These are phyloP conservation scores for Herminia tarsipennalis DNA, from an alignment of 2,888 invertebrate species.

Conservation along the genomic window DNA sequence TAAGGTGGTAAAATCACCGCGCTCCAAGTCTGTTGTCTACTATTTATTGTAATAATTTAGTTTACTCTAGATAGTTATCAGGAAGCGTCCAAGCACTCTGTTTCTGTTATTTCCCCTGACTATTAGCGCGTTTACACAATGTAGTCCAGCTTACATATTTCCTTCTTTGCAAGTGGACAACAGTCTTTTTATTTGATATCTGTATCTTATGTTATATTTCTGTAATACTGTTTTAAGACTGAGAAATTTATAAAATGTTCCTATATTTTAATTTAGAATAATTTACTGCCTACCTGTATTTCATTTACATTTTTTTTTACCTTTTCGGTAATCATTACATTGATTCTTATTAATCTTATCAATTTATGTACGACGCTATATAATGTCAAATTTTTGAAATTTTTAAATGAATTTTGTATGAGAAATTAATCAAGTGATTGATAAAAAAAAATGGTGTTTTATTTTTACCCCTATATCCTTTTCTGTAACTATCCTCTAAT, in stretches of 20 bases:
- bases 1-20: constrained; percentile 82
- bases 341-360: constrained; percentile 80
- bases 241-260: constrained; percentile 81
- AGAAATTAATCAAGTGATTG: constrained; percentile 84
- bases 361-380: constrained; percentile 84
- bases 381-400: constrained; percentile 84
- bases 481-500: not conserved
- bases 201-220: constrained; percentile 73
- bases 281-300: constrained; percentile 79
- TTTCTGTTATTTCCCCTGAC: constrained; percentile 20
- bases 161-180: constrained; percentile 65
- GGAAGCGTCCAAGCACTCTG: constrained; percentile 37
- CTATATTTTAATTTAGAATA: constrained; percentile 85
- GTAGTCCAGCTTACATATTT: constrained; percentile 39
- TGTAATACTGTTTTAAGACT: constrained; percentile 80
- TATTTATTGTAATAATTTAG: constrained; percentile 50
- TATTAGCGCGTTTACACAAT: constrained; percentile 14
- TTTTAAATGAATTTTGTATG: constrained; percentile 85
- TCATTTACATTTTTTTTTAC: constrained; percentile 78
- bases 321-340: constrained; percentile 77
- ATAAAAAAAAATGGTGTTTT: constrained; percentile 76
- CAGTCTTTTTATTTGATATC: constrained; percentile 69
- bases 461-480: constrained; percentile 35
- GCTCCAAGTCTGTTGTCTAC: constrained; percentile 79
- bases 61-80: constrained; percentile 34